Evolutionary conservation across 1,140 invertebrate genomes (phyloP).

Genomic region (Drosophila aff.): DNA sequence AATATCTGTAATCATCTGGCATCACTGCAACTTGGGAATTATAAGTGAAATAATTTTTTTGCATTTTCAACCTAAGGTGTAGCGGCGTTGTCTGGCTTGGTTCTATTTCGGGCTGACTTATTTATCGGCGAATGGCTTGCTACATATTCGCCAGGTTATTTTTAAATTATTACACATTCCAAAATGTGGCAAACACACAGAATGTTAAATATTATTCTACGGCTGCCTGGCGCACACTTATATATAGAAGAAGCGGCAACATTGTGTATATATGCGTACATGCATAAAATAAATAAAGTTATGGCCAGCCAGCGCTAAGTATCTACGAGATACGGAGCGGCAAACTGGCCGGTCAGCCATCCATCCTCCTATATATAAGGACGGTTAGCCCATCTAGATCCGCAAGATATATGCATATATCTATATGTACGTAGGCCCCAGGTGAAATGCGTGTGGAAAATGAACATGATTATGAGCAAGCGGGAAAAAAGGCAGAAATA

Average conservation of each 20-base stretch:
- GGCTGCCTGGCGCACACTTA: slow-evolving; percentile 36
- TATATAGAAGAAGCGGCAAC: slow-evolving; percentile 22
- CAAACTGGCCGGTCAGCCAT: slow-evolving; percentile 21
- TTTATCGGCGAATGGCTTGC: slow-evolving; percentile 71
- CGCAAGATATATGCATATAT: slow-evolving; percentile 8
- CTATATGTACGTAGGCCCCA: slow-evolving; percentile 46
- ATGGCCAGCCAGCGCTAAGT: slow-evolving; percentile 72
- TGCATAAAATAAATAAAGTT: slow-evolving; percentile 80
- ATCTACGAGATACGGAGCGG: slow-evolving; percentile 65
- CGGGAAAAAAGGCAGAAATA: slow-evolving; percentile 49
- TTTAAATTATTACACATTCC: slow-evolving; percentile 81
- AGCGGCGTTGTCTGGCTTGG: slow-evolving; percentile 46
- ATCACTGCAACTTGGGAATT: not conserved
- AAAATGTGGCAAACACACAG: slow-evolving; percentile 78
- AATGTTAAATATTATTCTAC: slow-evolving; percentile 74
- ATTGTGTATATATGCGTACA: slow-evolving; percentile 30
- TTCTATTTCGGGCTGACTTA: slow-evolving; percentile 69
- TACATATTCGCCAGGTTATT: slow-evolving; percentile 80
- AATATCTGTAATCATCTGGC: not conserved
- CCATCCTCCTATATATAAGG: slow-evolving; percentile 18
- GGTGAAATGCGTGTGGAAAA: slow-evolving; percentile 82
- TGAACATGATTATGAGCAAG: slow-evolving; percentile 77
- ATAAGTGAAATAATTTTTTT: not conserved
- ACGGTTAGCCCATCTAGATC: slow-evolving; percentile 34
- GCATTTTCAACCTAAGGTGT: slow-evolving; percentile 56